Percentiles rank a stretch among this genome's conserved stretches.
phyloP scores from a whole-genome alignment of 1,140 invertebrate species.

The Drosophila triauraria region DNA sequence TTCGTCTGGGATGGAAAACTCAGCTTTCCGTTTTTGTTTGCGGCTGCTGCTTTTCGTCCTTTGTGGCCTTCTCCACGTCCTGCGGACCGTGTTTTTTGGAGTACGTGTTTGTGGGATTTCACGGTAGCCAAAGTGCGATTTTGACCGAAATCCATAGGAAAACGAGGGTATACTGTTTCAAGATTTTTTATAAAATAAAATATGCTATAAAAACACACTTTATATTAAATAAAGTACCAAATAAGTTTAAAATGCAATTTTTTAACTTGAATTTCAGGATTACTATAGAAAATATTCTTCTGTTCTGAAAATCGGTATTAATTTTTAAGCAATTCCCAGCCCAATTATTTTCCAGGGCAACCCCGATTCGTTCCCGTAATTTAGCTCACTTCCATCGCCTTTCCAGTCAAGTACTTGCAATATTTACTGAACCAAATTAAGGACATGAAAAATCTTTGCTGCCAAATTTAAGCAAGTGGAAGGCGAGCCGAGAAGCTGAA shows the following conservation, averaged over 20 bases:
- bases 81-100: conserved; percentile 19
- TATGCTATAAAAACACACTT: no score
- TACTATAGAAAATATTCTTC: no score
- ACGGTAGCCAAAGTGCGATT: conserved; percentile 30
- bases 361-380: background rate
- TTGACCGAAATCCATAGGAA: conserved; percentile 10
- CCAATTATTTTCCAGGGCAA: conserved; percentile 3
- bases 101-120: conserved; percentile 33
- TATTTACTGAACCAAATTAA: conserved; percentile 45
- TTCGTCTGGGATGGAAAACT: conserved; percentile 28
- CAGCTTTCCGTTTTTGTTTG: conserved; percentile 41
- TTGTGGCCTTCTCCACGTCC: conserved; percentile 13
- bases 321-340: no score
- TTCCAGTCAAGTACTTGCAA: conserved; percentile 8
- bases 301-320: no score
- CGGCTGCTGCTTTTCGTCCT: conserved; percentile 27
- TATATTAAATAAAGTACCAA: no score
- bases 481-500: conserved; percentile 25
- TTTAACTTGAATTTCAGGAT: no score
- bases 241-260: no score
- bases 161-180: background rate
- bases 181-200: background rate
- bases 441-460: conserved; percentile 34
- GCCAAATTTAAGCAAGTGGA: conserved; percentile 21
- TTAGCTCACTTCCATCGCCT: background rate